phyloP scores from a whole-genome alignment of 2,113 vertebrate genomes.

The Lagopus muta region DNA sequence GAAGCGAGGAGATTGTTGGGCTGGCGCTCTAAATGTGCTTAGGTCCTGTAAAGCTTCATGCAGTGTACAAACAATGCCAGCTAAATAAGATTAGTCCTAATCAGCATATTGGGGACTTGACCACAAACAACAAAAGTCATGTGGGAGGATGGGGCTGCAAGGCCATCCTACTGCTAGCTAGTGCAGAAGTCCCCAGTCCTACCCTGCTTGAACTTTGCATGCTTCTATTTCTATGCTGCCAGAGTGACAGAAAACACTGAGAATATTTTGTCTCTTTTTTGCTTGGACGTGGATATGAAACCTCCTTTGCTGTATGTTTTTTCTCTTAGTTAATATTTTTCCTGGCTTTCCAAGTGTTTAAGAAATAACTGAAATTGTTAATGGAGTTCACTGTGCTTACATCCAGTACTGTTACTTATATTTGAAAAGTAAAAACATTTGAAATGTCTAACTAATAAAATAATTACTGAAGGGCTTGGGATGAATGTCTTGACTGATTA shows the following conservation, averaged over 20 bases:
- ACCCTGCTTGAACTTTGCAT: neutral
- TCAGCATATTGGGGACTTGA: neutral
- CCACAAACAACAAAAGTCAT: neutral
- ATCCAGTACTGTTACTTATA: fast-evolving
- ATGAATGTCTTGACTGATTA: neutral
- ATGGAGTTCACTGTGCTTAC: neutral
- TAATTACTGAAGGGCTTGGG: neutral
- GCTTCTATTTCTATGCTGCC: neutral
- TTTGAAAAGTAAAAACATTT: neutral
- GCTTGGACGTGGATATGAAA: neutral
- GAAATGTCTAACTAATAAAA: neutral
- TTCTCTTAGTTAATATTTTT: neutral
- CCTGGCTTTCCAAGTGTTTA: neutral
- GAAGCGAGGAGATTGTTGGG: neutral
- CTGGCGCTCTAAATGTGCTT: neutral
- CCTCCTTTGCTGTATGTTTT: neutral
- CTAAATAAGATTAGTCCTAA: slow-evolving; percentile 12
- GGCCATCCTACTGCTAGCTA: neutral
- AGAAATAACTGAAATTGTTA: neutral
- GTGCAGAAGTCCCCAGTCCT: neutral
- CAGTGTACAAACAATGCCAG: neutral
- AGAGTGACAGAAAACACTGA: neutral
- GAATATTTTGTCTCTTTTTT: neutral
- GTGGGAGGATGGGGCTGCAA: neutral
- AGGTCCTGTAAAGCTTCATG: neutral